Evolutionary conservation across 1,140 invertebrate genomes (phyloP).

Genomic region (Calliopsis andreniformis): DNA sequence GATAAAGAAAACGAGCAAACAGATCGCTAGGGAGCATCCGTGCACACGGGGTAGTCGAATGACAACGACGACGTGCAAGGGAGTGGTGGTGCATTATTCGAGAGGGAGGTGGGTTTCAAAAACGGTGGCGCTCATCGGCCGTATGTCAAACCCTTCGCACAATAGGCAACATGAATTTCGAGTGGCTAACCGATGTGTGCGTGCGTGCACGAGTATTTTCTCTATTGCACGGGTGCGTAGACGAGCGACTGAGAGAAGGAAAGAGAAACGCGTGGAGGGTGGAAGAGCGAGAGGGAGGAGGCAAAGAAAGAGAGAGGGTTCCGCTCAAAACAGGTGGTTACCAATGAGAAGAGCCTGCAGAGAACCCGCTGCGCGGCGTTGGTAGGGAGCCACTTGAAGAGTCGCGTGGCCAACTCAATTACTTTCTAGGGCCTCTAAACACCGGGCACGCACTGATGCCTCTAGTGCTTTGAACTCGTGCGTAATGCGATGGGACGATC

Average conservation of each 20-base stretch:
- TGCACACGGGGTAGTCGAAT: constrained; percentile 50
- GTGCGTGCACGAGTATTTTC: constrained; percentile 48
- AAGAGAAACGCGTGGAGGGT: neutral
- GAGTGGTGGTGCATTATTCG: constrained; percentile 48
- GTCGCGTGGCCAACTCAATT: constrained; percentile 81
- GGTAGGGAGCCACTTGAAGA: constrained; percentile 75
- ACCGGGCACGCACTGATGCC: constrained; percentile 59
- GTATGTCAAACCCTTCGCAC: constrained; percentile 71
- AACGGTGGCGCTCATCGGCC: constrained; percentile 68
- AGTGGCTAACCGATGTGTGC: constrained; percentile 10
- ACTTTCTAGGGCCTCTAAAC: constrained; percentile 74
- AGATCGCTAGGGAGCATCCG: constrained; percentile 67
- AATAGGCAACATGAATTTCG: constrained; percentile 57
- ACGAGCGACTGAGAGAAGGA: constrained; percentile 20
- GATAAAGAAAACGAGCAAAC: constrained; percentile 72
- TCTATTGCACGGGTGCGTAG: constrained; percentile 1
- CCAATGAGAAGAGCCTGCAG: constrained; percentile 64
- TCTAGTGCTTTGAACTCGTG: constrained; percentile 37
- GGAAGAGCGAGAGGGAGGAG: constrained; percentile 6
- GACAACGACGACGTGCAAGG: constrained; percentile 60
- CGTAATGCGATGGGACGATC: constrained; percentile 40
- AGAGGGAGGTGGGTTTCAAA: constrained; percentile 38
- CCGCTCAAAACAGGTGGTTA: constrained; percentile 79
- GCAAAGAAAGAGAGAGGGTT: constrained; percentile 42
- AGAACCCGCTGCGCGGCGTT: constrained; percentile 59